phyloP scores from a whole-genome alignment of 2,797 vertebrate genomes.

The Simalia tracyae region DNA sequence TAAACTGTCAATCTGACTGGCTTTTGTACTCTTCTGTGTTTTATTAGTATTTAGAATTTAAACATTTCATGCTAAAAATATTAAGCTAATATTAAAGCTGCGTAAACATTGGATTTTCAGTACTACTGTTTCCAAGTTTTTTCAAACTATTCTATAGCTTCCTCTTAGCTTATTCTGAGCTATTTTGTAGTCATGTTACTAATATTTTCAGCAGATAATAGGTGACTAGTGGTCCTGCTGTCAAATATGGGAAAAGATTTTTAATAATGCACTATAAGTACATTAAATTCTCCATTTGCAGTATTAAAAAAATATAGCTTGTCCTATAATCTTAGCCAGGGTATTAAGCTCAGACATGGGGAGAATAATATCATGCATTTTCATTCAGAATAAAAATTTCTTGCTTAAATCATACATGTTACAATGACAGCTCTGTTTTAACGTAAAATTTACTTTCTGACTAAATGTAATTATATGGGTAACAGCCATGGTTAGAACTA shows the following conservation, averaged over 20 bases:
- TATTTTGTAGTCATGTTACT: background rate
- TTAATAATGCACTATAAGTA: background rate
- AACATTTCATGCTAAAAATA: conserved; percentile 16
- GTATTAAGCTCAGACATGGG: background rate
- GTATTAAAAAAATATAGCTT: background rate
- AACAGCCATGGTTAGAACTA: background rate
- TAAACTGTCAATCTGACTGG: conserved; percentile 1
- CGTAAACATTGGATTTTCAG: conserved; percentile 13
- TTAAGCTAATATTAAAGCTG: conserved; percentile 23
- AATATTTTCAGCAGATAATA: background rate
- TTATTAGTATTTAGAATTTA: conserved; percentile 21
- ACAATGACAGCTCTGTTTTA: background rate
- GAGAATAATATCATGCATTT: background rate
- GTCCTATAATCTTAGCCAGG: background rate
- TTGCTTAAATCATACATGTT: background rate
- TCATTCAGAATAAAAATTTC: background rate
- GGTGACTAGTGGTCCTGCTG: background rate
- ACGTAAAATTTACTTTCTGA: background rate
- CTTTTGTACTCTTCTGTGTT: conserved; percentile 16
- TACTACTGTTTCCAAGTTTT: conserved; percentile 4
- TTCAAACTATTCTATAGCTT: background rate
- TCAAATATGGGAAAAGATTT: background rate
- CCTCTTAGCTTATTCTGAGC: background rate
- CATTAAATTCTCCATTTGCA: background rate
- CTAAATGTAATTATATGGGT: background rate